phyloP scores from a whole-genome alignment of 2,113 vertebrate species.

The Prietella phreatophila region DNA sequence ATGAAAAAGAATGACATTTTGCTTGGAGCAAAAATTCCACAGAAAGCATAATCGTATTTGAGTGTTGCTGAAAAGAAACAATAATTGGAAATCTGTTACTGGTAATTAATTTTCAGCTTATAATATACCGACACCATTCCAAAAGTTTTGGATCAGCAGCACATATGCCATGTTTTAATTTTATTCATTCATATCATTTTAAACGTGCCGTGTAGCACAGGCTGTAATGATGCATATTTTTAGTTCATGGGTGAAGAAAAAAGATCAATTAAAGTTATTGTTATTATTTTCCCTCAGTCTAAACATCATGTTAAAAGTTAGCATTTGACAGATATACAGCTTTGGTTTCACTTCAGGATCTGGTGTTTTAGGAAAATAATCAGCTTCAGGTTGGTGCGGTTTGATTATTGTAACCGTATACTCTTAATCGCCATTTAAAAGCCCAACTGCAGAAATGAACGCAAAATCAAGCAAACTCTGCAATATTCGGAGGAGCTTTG shows the following conservation, averaged over 20 bases:
- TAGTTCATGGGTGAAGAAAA: too few relatives aligned
- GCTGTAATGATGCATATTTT: background rate
- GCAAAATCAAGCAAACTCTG: too few relatives aligned
- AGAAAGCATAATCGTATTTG: background rate
- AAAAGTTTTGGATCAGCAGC: background rate
- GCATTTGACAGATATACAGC: background rate
- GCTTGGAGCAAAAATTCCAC: background rate
- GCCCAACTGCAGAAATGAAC: too few relatives aligned
- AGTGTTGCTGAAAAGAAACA: background rate
- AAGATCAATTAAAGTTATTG: too few relatives aligned
- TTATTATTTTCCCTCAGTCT: too few relatives aligned
- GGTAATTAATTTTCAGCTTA: background rate
- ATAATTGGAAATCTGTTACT: background rate
- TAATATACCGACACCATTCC: background rate
- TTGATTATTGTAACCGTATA: background rate
- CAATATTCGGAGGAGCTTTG: too few relatives aligned
- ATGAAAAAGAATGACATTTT: background rate
- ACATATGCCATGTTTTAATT: background rate
- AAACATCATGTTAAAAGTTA: background rate
- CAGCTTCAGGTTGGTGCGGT: background rate
- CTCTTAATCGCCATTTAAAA: background rate
- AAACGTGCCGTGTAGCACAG: background rate
- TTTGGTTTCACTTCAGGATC: background rate
- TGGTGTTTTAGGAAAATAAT: background rate
- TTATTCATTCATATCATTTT: background rate